Evolutionary conservation across 2,113 vertebrate species (phyloP), one percentile per base, ranked within the genome.

Genomic region (Rhynchomys soricoides): DNA sequence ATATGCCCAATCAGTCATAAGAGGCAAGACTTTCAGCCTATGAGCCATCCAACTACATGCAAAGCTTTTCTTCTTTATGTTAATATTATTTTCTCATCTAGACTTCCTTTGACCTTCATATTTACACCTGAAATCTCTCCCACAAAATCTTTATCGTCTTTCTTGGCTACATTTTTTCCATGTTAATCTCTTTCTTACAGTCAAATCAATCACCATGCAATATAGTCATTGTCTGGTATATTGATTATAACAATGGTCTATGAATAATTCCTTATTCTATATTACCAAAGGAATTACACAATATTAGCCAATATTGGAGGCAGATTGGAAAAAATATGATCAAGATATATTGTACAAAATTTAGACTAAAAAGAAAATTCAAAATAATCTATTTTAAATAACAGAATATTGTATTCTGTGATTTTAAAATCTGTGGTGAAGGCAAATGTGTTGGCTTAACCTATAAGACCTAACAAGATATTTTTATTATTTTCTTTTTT

Each of bases 1-100:
- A 17, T 85, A 62, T 85, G 26, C 7, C n/a, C n/a, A n/a, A 64
- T 31, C 26, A 31, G 7, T 31, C 22, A 10, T 64, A 1, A 45
- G 57, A 45, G 26, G 81, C 26, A 45, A 62, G 57, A 64, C 3
- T 43, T 83, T 85, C 2, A 43, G 2, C 7, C 3, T 64, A 26
- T 64, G 57, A 62, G 40, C 15, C n/a, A 31, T 85, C 57, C 26
- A 45, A 15, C 12, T 45, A 15, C 24, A 43, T 29, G 13, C 7
- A 62, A 83, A 17, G 6, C 34, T 34, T 83, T 83, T 86, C 3
- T 64, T 64, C 29, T 86, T 34, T 48, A 48, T 68, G 71, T 17
- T 94, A 1, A 92, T 93, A 43, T 68, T 31, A 88, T 45, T 86
- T 97, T 64, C 37, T 68, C 70, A 89, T 24, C 17, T 74, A 95